Conservation (phyloP, 2,888 invertebrate genomes). For the Maniola hyperantus region DNA sequence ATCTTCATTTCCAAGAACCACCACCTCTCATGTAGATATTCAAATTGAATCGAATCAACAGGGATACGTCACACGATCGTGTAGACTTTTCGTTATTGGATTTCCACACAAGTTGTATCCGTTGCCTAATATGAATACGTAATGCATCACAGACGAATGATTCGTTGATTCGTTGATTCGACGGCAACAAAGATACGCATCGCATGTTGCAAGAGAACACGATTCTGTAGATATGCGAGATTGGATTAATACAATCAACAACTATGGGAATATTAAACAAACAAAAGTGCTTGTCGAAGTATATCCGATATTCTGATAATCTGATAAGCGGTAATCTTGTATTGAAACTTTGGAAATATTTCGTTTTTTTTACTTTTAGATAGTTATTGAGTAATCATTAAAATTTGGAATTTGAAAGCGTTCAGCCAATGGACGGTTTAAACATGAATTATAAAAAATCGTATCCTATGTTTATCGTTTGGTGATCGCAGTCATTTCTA, state of each 20-base stretch:
- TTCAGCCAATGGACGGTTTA: too few relatives aligned
- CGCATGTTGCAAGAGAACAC: constrained; percentile 62
- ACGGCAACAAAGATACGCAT: constrained; percentile 76
- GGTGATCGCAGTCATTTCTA: too few relatives aligned
- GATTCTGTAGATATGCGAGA: constrained; percentile 50
- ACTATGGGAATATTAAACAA: constrained; percentile 22
- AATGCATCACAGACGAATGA: constrained; percentile 69
- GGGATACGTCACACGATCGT: constrained; percentile 4
- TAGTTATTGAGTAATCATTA: too few relatives aligned
- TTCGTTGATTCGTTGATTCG: constrained; percentile 64
- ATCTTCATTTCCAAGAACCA: not conserved
- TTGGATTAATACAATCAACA: constrained; percentile 35
- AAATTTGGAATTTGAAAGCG: too few relatives aligned
- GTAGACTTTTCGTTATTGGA: constrained; percentile 28
- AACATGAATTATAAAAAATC: too few relatives aligned
- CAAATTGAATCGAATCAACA: constrained; percentile 10
- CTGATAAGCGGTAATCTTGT: constrained; percentile 14
- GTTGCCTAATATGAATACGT: constrained; percentile 73
- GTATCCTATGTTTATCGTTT: too few relatives aligned
- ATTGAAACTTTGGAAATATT: too few relatives aligned
- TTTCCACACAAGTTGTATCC: constrained; percentile 66
- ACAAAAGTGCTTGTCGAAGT: constrained; percentile 5
- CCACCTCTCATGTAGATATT: constrained; percentile 4
- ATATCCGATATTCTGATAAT: not conserved
- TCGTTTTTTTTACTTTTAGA: too few relatives aligned